phyloP scores from a whole-genome alignment of 2,888 invertebrate genomes.

The Theodoxus fluviatilis region DNA sequence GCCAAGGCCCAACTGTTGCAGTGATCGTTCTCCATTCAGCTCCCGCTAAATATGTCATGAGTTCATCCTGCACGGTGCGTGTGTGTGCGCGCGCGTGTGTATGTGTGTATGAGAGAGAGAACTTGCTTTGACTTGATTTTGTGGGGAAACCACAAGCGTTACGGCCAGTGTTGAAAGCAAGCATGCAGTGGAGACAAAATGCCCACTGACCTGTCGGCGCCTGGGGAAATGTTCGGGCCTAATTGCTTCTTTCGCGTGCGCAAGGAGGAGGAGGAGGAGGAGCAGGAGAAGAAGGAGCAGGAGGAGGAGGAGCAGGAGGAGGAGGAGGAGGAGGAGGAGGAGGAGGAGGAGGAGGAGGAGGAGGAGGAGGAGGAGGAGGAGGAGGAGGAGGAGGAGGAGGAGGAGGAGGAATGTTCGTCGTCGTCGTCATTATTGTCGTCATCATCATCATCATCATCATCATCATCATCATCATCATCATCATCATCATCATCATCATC shows the following conservation, averaged over 20 bases:
- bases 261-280: neutral
- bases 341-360: neutral
- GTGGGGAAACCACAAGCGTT: no score
- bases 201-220: neutral
- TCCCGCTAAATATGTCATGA: no score
- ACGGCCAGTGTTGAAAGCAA: no score
- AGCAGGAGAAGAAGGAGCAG: neutral
- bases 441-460: slow-evolving; percentile 23
- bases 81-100: no score
- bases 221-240: neutral
- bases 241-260: no score
- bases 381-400: neutral
- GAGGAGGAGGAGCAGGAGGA: slow-evolving; percentile 1
- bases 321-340: neutral
- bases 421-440: slow-evolving; percentile 13
- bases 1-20: no score
- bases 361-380: neutral
- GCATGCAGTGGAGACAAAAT: neutral
- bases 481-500: slow-evolving; percentile 15
- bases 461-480: slow-evolving; percentile 15
- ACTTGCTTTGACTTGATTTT: no score
- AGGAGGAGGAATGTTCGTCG: neutral
- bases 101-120: no score
- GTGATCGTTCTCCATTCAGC: no score
- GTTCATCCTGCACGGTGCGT: no score